Conservation (phyloP, 1,140 invertebrate genomes). For the Elymnias hypermnestra region DNA sequence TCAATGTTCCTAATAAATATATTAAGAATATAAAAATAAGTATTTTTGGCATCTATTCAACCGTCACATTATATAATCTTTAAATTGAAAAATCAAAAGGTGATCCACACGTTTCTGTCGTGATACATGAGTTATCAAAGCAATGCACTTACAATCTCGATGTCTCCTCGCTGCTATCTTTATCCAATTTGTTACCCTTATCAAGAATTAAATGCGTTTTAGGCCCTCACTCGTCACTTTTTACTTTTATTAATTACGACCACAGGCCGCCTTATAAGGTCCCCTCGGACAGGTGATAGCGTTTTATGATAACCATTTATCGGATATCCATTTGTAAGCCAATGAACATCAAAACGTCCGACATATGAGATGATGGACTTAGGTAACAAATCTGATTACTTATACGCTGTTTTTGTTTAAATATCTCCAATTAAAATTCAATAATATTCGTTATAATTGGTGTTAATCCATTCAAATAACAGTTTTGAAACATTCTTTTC, state of each 20-base stretch:
- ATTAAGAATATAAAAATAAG: too few relatives aligned
- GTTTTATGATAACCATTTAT: slow-evolving; percentile 37
- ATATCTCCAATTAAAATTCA: too few relatives aligned
- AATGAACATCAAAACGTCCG: slow-evolving; percentile 18
- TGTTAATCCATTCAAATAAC: too few relatives aligned
- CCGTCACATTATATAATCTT: too few relatives aligned
- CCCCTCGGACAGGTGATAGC: slow-evolving; percentile 37
- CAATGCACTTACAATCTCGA: slow-evolving; percentile 73
- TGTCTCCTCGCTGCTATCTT: slow-evolving; percentile 66
- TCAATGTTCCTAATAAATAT: too few relatives aligned
- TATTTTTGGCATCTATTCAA: too few relatives aligned
- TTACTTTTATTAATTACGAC: slow-evolving; percentile 71
- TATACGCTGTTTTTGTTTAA: not conserved
- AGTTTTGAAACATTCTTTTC: too few relatives aligned
- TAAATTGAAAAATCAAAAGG: too few relatives aligned
- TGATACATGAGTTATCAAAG: slow-evolving; percentile 56
- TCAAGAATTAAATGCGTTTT: slow-evolving; percentile 75
- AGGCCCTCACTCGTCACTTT: slow-evolving; percentile 51
- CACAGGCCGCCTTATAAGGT: slow-evolving; percentile 26
- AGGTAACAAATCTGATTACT: not conserved
- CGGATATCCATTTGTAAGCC: slow-evolving; percentile 18
- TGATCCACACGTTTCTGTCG: slow-evolving; percentile 32
- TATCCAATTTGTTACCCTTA: slow-evolving; percentile 76
- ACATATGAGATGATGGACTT: not conserved
- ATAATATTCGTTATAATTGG: too few relatives aligned